Conservation (phyloP, 2,888 invertebrate genomes). For the Drosophila buzzatii region DNA sequence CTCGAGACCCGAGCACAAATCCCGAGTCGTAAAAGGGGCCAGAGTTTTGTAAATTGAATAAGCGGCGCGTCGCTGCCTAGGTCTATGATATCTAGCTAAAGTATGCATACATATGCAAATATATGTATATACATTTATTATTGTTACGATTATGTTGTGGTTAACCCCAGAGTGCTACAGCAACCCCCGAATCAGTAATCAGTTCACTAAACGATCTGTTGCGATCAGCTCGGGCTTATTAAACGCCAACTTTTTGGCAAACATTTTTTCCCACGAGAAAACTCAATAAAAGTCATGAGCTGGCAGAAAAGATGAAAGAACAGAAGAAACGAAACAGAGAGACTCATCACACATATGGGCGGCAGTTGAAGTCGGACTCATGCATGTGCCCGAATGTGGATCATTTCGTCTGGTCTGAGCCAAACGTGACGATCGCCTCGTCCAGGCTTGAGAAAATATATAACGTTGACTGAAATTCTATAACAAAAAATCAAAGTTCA, state of each 20-base stretch:
- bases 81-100: slow-evolving; percentile 12
- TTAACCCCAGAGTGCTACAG: slow-evolving; percentile 26
- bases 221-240: slow-evolving; percentile 38
- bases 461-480: slow-evolving; percentile 66
- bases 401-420: slow-evolving; percentile 45
- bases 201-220: slow-evolving; percentile 40
- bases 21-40: slow-evolving; percentile 40
- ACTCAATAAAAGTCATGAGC: slow-evolving; percentile 66
- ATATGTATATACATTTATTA: slow-evolving; percentile 9
- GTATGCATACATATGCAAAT: slow-evolving; percentile 3
- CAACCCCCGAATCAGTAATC: slow-evolving; percentile 5
- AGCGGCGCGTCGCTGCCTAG: slow-evolving; percentile 42
- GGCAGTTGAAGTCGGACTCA: slow-evolving; percentile 35
- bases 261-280: slow-evolving; percentile 69
- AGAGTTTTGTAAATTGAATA: slow-evolving; percentile 67
- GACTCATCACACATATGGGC: slow-evolving; percentile 63
- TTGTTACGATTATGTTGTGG: slow-evolving; percentile 20
- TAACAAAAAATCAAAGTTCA: slow-evolving; percentile 74
- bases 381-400: slow-evolving; percentile 44
- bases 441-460: slow-evolving; percentile 59
- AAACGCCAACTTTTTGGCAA: slow-evolving; percentile 52
- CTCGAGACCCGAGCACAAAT: slow-evolving; percentile 13
- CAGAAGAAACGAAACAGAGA: slow-evolving; percentile 18
- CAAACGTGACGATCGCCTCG: slow-evolving; percentile 42
- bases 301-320: slow-evolving; percentile 37